Conservation (phyloP, 2,888 invertebrate genomes). For the Oscheius sp. region DNA sequence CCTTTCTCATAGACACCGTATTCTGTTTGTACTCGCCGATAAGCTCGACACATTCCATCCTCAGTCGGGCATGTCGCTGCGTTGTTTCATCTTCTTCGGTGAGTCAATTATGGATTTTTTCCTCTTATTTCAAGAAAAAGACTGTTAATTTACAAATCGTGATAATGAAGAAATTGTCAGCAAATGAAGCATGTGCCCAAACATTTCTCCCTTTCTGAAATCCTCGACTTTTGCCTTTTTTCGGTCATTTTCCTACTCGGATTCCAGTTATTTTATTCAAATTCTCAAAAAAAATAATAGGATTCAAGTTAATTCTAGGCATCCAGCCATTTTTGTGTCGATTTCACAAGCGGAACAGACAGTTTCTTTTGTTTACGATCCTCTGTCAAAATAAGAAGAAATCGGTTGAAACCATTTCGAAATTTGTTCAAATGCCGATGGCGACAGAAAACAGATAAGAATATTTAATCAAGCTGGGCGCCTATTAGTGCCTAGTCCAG, state of each 20-base stretch:
- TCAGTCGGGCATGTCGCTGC: not conserved
- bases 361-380: not conserved
- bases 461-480: constrained; percentile 14
- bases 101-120: constrained; percentile 8
- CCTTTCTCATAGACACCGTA: constrained; percentile 14
- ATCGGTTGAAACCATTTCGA: constrained; percentile 17
- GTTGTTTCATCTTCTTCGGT: not conserved
- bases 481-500: not conserved
- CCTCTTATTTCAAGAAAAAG: not conserved
- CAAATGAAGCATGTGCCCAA: not conserved
- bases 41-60: constrained; percentile 13
- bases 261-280: no score
- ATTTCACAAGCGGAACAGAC: no score
- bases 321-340: no score
- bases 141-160: not conserved
- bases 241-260: no score
- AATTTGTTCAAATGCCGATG: constrained; percentile 4
- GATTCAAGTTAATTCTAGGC: no score
- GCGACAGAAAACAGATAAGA: constrained; percentile 4
- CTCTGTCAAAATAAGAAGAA: not conserved
- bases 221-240: no score
- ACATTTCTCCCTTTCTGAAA: not conserved
- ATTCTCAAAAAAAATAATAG: no score
- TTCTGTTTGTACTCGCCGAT: not conserved
- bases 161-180: not conserved